These are phyloP conservation scores for Cryptus viduatorius DNA, from an alignment of 2,888 invertebrate genomes.

Conservation along the genomic window DNA sequence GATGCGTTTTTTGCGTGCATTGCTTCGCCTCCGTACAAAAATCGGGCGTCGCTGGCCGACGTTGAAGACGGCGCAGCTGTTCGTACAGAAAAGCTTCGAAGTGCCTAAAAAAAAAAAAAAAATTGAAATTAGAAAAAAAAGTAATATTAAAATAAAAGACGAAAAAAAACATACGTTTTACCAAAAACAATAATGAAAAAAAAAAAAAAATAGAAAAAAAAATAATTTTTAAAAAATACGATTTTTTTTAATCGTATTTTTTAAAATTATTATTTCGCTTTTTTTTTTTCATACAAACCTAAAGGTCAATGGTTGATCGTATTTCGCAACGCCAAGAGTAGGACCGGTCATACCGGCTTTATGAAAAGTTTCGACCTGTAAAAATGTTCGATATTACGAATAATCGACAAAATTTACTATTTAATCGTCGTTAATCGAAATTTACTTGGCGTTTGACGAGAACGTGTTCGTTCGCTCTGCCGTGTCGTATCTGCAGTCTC, in stretches of 20 bases:
- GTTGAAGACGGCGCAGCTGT: conserved; percentile 92
- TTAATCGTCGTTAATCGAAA: background rate
- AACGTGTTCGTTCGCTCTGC: conserved; percentile 94
- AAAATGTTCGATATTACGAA: conserved; percentile 8
- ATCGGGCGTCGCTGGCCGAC: conserved; percentile 86
- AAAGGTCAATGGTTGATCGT: conserved; percentile 82
- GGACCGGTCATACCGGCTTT: conserved; percentile 83
- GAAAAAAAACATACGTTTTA: background rate
- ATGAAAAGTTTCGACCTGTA: conserved; percentile 82
- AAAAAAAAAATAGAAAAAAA: background rate
- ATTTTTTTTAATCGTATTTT: background rate
- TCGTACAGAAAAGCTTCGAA: conserved; percentile 96
- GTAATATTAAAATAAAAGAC: too few species aligned
- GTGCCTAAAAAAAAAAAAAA: conserved; percentile 50
- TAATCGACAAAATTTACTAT: background rate
- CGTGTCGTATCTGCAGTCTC: conserved; percentile 95
- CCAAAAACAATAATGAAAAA: too few species aligned
- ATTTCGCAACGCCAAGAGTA: conserved; percentile 81
- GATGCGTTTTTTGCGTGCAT: conserved; percentile 94
- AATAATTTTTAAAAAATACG: conserved; percentile 5
- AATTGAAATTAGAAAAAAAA: background rate
- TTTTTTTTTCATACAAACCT: conserved; percentile 72
- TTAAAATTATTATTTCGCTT: background rate
- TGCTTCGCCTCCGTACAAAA: conserved; percentile 91
- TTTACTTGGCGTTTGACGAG: conserved; percentile 93